Evolutionary conservation across 2,888 invertebrate species (phyloP).

Genomic region (Amphiduros pacificus): DNA sequence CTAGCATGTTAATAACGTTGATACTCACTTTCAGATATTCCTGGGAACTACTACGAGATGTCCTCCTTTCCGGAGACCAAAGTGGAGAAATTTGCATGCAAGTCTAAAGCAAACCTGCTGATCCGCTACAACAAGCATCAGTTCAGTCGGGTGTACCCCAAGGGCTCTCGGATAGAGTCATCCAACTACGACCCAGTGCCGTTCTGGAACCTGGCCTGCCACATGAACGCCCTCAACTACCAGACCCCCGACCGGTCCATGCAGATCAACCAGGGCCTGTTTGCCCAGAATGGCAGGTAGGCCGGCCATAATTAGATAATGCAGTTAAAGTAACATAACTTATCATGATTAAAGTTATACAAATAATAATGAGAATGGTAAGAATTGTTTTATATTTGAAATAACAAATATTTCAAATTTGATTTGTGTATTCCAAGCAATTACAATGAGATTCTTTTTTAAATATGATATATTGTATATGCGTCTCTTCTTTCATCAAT

Average conservation of each 20-base stretch:
- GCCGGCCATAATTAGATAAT: too few relatives aligned
- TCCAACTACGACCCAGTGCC: constrained; percentile 94
- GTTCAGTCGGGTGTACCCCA: constrained; percentile 91
- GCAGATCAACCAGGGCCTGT: constrained; percentile 94
- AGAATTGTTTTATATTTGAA: too few relatives aligned
- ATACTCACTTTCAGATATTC: constrained; percentile 3
- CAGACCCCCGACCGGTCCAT: constrained; percentile 93
- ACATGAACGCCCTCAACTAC: constrained; percentile 97
- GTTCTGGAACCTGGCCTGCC: constrained; percentile 94
- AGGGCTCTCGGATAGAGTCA: constrained; percentile 87
- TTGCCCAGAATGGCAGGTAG: constrained; percentile 79
- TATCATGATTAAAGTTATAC: too few relatives aligned
- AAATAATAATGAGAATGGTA: too few relatives aligned
- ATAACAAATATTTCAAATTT: too few relatives aligned
- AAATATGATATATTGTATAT: too few relatives aligned
- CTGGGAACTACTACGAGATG: constrained; percentile 75
- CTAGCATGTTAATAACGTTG: too few relatives aligned
- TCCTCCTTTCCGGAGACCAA: constrained; percentile 97
- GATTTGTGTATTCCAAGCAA: too few relatives aligned
- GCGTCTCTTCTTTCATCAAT: too few relatives aligned
- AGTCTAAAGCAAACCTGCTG: constrained; percentile 27
- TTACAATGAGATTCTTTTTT: too few relatives aligned
- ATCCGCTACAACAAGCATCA: constrained; percentile 63
- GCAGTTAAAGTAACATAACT: too few relatives aligned
- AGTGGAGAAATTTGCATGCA: constrained; percentile 84